Base-by-base conservation (phyloP, 2,888 invertebrate species). In the Bedellia somnulentella region DNA sequence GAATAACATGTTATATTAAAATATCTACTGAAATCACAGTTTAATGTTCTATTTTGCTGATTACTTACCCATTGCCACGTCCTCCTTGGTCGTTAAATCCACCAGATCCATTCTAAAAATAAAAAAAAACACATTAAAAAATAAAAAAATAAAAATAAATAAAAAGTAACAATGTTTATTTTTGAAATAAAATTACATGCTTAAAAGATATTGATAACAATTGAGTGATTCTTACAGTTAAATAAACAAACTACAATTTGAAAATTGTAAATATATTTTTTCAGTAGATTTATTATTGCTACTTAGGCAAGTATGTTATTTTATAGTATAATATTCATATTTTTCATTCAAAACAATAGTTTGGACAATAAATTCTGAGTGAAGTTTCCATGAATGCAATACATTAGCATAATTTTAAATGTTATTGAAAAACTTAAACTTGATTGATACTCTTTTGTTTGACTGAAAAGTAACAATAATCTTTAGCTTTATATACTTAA, bases 61-160 rank as follows among this genome's bases (percentile, higher is more conserved):
- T n/a, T n/a, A 81, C 86, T 80, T 75, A 89, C 88, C 91, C 91
- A 82, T 89, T 90, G 29, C 85, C 82, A 38, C 91, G 80, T 37
- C 89, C 85, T 29, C 84, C 83, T 42, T 87, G 82, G 45, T 91
- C 91, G 35, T 86, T 85, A 37, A 85, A 88, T 38, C 86, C 79
- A 33, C 86, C 87, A 45, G 86, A 84, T 42, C 90, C 90, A 83
- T 89, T 92, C 91, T 91, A 81, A 79, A 86, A 86, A 70, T 80
- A 82, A 80, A 79, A 78, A 73, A 71, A 77, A 73, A 70, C 67
- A 61, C 66, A 64, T 55, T 60, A 57, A 50, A 62, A 45, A 52
- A 45, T 47, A 43, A 44, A 48, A 42, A 45, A 43, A 52, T 52
- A 45, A 43, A 32, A 37, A 42, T 52, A 49, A 49, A 40, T 24